phyloP scores from a whole-genome alignment of 2,113 vertebrate species.

The Dendrocopos noguchii region DNA sequence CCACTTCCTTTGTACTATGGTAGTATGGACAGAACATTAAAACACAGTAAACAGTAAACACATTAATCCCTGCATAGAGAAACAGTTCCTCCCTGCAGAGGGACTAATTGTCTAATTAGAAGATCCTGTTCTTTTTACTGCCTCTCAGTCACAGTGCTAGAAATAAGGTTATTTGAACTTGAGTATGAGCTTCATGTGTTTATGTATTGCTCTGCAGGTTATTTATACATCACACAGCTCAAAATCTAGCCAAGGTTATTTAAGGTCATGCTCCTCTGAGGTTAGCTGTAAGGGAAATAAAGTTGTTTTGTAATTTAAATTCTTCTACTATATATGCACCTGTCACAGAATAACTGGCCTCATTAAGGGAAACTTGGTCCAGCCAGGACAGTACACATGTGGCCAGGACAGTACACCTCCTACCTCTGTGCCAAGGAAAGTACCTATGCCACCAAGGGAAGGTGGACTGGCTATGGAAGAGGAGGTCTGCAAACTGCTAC shows the following conservation, averaged over 20 bases:
- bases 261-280: not conserved
- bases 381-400: not conserved
- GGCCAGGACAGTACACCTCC: not conserved
- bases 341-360: not conserved
- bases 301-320: constrained; percentile 23
- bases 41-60: not conserved
- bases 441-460: not conserved
- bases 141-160: not conserved
- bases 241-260: constrained; percentile 29
- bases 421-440: not conserved
- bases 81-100: not conserved
- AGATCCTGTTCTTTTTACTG: not conserved
- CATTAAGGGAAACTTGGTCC: not conserved
- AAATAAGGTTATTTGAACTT: not conserved
- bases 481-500: not conserved
- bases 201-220: not conserved
- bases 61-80: not conserved
- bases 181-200: not conserved
- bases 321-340: not conserved
- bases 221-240: constrained; percentile 2
- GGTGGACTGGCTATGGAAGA: not conserved
- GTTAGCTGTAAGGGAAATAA: constrained; percentile 2
- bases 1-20: not conserved
- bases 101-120: not conserved
- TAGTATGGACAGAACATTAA: not conserved